Conservation (phyloP, 2,888 invertebrate genomes). For the Synergus japonicus region DNA sequence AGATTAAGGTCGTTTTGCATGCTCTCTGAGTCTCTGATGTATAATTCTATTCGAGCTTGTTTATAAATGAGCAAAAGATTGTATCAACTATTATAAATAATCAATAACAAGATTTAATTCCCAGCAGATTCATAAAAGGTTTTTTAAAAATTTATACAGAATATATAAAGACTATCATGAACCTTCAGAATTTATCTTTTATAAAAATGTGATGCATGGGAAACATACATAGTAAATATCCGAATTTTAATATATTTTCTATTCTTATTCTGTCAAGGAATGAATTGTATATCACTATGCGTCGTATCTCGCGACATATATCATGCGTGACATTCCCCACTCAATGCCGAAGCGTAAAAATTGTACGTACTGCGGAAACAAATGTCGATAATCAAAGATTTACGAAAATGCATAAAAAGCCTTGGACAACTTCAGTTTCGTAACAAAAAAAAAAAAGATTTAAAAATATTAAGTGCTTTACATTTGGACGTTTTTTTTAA, state of each 20-base stretch:
- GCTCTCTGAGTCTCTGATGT: background rate
- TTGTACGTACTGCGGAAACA: too few species aligned
- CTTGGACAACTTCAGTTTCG: background rate
- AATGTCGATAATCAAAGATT: background rate
- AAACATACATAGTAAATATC: too few species aligned
- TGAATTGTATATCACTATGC: slow-evolving; percentile 24
- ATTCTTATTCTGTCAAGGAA: background rate
- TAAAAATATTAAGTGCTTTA: background rate
- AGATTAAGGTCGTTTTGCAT: slow-evolving; percentile 12
- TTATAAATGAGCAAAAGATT: slow-evolving; percentile 22
- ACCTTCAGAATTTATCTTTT: too few species aligned
- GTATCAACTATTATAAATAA: slow-evolving; percentile 26
- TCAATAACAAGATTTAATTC: slow-evolving; percentile 26
- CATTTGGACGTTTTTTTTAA: too few species aligned
- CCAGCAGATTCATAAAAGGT: background rate
- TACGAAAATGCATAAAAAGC: background rate
- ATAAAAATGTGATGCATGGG: too few species aligned
- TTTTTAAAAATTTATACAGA: too few species aligned
- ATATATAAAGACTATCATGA: too few species aligned
- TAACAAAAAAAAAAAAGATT: background rate
- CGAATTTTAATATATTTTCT: background rate
- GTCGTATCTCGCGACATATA: background rate
- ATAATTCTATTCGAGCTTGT: slow-evolving; percentile 20
- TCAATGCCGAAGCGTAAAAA: background rate
- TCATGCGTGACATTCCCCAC: slow-evolving; percentile 2